Evolutionary conservation across 2,888 invertebrate species (phyloP).

Genomic region (Leptinotarsa rubiginosa): DNA sequence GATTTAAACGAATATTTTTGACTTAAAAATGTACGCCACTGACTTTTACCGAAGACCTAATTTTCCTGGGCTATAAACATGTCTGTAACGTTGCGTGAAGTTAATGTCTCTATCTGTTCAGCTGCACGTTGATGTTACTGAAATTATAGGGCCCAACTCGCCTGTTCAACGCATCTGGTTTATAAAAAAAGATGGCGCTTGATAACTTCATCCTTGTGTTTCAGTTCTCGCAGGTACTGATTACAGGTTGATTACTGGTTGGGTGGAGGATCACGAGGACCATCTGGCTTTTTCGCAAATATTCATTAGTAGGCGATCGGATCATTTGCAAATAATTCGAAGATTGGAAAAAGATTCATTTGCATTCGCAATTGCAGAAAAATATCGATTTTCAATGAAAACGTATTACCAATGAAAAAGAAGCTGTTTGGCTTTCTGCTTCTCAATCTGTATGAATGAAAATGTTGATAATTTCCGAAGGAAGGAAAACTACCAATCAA

Average conservation of each 20-base stretch:
- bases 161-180: conserved; percentile 38
- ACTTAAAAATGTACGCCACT: too few species aligned
- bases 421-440: too few species aligned
- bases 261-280: not conserved
- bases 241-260: conserved; percentile 2
- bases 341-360: not conserved
- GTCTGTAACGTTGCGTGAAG: conserved; percentile 33
- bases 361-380: not conserved
- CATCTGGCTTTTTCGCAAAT: not conserved
- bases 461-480: too few species aligned
- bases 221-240: conserved; percentile 25
- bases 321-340: not conserved
- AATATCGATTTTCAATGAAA: too few species aligned
- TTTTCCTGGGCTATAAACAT: conserved; percentile 3
- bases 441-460: too few species aligned
- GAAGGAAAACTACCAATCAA: too few species aligned
- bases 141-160: conserved; percentile 39
- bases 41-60: not conserved
- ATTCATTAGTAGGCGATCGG: not conserved
- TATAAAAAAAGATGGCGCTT: conserved; percentile 30
- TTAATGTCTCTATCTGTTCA: conserved; percentile 42
- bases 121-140: conserved; percentile 16
- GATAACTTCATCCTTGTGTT: conserved; percentile 38
- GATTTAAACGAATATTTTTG: too few species aligned
- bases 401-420: too few species aligned